Evolutionary conservation across 2,113 vertebrate genomes (phyloP).

Genomic region (Variabilichromis moorii): DNA sequence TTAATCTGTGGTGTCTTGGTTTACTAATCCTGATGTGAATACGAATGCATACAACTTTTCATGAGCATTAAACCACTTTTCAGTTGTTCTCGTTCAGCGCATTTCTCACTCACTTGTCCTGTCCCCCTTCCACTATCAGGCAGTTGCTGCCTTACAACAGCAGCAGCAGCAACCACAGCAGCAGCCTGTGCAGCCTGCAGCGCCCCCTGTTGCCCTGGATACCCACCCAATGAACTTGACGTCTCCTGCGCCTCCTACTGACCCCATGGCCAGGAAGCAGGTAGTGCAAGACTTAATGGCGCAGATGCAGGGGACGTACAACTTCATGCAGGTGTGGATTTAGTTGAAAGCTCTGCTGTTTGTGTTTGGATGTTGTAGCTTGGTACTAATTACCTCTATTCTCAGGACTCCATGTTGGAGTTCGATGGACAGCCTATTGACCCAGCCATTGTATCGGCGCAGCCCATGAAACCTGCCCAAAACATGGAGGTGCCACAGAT

Average conservation of each 20-base stretch:
- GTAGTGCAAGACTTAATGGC: constrained; percentile 97
- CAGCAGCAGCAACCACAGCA: constrained; percentile 44
- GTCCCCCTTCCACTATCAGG: constrained; percentile 20
- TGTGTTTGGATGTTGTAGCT: background rate
- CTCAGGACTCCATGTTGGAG: constrained; percentile 93
- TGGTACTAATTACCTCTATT: background rate
- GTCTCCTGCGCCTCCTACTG: constrained; percentile 80
- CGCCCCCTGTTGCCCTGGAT: constrained; percentile 78
- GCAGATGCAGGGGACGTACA: constrained; percentile 96
- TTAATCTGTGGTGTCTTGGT: background rate
- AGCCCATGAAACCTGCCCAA: constrained; percentile 89
- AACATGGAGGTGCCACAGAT: constrained; percentile 88
- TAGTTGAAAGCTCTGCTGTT: background rate
- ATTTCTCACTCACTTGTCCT: background rate
- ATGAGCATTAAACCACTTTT: background rate
- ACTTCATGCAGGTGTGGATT: constrained; percentile 91
- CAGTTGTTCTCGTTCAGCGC: background rate
- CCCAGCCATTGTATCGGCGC: constrained; percentile 92
- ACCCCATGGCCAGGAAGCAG: constrained; percentile 86
- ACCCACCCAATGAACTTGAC: constrained; percentile 75
- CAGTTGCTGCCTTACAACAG: constrained; percentile 45
- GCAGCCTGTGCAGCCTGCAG: constrained; percentile 58
- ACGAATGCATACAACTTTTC: background rate
- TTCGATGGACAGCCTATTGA: constrained; percentile 93
- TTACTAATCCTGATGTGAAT: background rate